phyloP scores from a whole-genome alignment of 2,797 vertebrate genomes.

The Macropodus opercularis region DNA sequence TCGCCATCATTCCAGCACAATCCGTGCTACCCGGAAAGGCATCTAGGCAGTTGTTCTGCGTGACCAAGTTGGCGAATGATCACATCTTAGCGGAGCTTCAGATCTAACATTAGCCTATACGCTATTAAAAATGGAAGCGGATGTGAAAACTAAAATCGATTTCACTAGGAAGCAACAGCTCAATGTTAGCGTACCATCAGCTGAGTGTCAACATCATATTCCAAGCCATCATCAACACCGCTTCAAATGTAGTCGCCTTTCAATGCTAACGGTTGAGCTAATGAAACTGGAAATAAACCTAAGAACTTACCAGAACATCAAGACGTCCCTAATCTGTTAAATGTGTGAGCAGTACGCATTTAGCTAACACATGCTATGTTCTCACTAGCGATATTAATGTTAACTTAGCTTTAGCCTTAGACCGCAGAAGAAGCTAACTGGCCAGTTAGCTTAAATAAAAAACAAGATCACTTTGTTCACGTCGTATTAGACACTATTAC shows the following conservation, averaged over 20 bases:
- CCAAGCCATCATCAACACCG: conserved; percentile 11
- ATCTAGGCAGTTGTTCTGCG: conserved; percentile 8
- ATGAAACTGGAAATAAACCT: not conserved
- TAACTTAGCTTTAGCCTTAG: conserved; percentile 59
- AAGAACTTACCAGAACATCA: no score
- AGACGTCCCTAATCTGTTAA: not conserved
- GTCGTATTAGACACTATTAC: not conserved
- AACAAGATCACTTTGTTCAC: conserved; percentile 27
- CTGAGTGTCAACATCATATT: conserved; percentile 47
- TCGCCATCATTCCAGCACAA: conserved; percentile 18
- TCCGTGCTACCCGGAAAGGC: conserved; percentile 15
- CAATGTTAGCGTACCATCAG: conserved; percentile 46
- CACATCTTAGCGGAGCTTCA: not conserved
- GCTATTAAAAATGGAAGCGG: conserved; percentile 12
- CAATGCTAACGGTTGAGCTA: not conserved
- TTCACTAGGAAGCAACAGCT: conserved; percentile 35
- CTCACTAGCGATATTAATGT: conserved; percentile 44
- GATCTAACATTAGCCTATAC: not conserved
- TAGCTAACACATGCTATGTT: conserved; percentile 43
- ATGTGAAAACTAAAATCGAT: conserved; percentile 4
- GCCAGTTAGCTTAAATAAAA: conserved; percentile 50
- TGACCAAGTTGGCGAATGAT: not conserved
- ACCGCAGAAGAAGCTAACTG: conserved; percentile 56
- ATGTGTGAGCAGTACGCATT: conserved; percentile 17
- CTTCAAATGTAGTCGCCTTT: not conserved